Percentiles rank a stretch among this genome's conserved stretches.
Conservation (phyloP, 2,113 vertebrate species). For the Gasterosteus nipponicus region DNA sequence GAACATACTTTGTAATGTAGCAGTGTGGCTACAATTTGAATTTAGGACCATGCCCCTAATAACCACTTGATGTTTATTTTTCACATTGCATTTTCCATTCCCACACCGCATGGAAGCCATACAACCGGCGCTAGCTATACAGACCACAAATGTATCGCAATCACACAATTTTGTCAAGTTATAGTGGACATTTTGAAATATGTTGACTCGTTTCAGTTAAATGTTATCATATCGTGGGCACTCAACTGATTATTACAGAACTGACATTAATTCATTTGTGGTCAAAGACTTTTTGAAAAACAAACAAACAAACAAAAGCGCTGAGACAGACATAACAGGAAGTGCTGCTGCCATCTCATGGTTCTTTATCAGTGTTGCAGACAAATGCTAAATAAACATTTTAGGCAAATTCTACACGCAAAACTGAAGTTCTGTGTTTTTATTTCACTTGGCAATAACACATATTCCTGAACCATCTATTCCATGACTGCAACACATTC, state of each 20-base stretch:
- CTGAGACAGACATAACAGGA: neutral
- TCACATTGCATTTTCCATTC: constrained; percentile 18
- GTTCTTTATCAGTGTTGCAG: constrained; percentile 46
- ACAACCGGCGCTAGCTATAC: constrained; percentile 11
- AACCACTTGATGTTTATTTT: constrained; percentile 19
- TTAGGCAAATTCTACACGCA: constrained; percentile 1
- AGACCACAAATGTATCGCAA: constrained; percentile 20
- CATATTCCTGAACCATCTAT: constrained; percentile 28
- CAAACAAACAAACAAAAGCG: neutral
- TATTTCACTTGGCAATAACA: constrained; percentile 28
- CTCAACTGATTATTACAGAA: neutral
- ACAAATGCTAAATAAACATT: neutral
- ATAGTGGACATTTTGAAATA: neutral
- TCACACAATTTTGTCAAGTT: constrained; percentile 11
- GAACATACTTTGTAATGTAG: constrained; percentile 16
- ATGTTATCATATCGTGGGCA: neutral
- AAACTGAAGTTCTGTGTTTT: constrained; percentile 21
- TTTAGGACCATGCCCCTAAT: constrained; percentile 27
- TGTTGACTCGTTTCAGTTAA: neutral
- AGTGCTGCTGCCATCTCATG: constrained; percentile 47
- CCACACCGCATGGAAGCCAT: constrained; percentile 32
- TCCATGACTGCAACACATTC: constrained; percentile 26
- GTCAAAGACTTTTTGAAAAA: neutral
- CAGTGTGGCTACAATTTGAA: constrained; percentile 5
- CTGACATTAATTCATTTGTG: neutral